Conservation (phyloP, 2,888 invertebrate genomes). For the Pogonocherus hispidulus region DNA sequence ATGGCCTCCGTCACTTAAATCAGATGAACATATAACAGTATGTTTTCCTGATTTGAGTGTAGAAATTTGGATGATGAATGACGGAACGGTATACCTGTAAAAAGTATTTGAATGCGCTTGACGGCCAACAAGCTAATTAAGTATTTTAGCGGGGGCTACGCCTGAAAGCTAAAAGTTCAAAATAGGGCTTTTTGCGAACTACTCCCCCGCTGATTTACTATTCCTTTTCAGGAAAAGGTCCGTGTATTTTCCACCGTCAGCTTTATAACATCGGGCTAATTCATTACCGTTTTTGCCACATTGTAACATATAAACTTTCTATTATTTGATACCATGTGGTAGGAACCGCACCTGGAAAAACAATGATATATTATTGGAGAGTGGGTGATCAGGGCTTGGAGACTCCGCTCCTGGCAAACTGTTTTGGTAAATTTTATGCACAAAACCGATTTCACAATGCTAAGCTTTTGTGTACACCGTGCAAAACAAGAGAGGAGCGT, state of each 20-base stretch:
- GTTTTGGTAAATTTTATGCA: background rate
- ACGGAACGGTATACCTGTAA: background rate
- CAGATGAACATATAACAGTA: no score
- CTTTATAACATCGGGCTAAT: background rate
- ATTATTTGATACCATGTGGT: background rate
- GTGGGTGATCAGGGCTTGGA: background rate
- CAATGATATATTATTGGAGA: background rate
- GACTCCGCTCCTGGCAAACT: background rate
- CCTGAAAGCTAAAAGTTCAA: slow-evolving; percentile 16
- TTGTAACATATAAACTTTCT: background rate
- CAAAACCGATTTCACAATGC: background rate
- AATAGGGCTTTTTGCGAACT: slow-evolving; percentile 2
- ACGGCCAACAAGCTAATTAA: slow-evolving; percentile 5
- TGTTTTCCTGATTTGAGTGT: no score
- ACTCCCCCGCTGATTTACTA: background rate
- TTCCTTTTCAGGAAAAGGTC: slow-evolving; percentile 16
- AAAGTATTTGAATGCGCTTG: background rate
- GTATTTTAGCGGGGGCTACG: background rate
- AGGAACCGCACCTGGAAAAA: background rate
- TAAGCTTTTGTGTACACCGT: background rate
- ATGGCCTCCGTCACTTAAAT: no score
- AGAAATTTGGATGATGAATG: background rate
- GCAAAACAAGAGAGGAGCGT: background rate
- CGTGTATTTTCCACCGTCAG: background rate
- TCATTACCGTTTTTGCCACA: background rate